Evolutionary conservation across 2,888 invertebrate species (phyloP).

Genomic region (Diloba caeruleocephala): DNA sequence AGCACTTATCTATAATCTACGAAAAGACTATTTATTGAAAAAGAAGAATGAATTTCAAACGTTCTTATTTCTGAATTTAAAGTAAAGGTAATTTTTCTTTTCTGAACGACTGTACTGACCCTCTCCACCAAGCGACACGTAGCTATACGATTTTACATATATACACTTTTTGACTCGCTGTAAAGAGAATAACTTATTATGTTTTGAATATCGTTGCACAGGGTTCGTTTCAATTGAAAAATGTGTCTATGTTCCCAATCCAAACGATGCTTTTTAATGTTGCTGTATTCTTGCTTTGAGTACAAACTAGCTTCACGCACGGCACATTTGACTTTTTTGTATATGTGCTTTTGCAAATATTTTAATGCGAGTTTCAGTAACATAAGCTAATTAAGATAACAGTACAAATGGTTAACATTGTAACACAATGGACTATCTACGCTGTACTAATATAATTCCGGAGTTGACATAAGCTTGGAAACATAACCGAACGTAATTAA

Average conservation of each 20-base stretch:
- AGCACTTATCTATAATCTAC: too few species aligned
- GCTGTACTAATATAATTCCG: too few species aligned
- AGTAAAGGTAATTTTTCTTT: conserved; percentile 32
- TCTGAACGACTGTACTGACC: conserved; percentile 21
- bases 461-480: too few species aligned
- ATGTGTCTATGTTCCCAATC: conserved; percentile 56
- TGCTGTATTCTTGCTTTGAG: conserved; percentile 13
- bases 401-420: too few species aligned
- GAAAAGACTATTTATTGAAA: too few species aligned
- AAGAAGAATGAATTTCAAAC: too few species aligned
- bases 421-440: too few species aligned
- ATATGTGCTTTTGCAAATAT: conserved; percentile 1
- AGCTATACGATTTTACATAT: conserved; percentile 64
- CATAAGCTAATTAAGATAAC: too few species aligned
- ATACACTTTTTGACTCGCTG: conserved; percentile 66
- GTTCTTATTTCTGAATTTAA: not conserved
- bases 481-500: not conserved
- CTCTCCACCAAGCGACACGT: conserved; percentile 48
- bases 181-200: conserved; percentile 70
- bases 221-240: conserved; percentile 74
- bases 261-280: conserved; percentile 23
- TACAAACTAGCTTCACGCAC: conserved; percentile 3
- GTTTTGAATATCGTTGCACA: conserved; percentile 76
- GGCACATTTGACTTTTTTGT: conserved; percentile 4
- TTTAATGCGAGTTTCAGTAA: too few species aligned